phyloP scores from a whole-genome alignment of 2,797 vertebrate genomes.

The Phataginus tricuspis region DNA sequence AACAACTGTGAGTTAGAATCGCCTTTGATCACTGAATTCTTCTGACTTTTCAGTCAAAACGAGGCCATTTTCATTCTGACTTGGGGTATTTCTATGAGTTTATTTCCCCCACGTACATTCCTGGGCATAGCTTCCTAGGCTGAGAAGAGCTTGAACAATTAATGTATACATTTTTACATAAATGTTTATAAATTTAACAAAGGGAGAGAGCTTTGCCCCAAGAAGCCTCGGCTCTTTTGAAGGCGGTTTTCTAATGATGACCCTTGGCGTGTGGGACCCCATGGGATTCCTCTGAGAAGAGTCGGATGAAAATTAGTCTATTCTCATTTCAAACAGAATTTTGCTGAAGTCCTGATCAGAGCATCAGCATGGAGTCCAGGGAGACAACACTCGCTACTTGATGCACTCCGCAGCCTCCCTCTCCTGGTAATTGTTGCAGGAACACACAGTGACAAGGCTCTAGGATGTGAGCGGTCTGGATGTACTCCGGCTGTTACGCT shows the following conservation, averaged over 20 bases:
- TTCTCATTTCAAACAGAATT: constrained; percentile 99
- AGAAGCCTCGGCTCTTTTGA: constrained; percentile 93
- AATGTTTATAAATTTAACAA: constrained; percentile 96
- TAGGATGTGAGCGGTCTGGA: constrained; percentile 96
- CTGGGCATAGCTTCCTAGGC: constrained; percentile 76
- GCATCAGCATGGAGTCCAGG: constrained; percentile 91
- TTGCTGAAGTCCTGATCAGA: constrained; percentile 98
- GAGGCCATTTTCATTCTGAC: constrained; percentile 85
- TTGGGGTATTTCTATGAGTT: constrained; percentile 85
- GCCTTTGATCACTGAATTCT: constrained; percentile 96
- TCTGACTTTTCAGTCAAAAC: constrained; percentile 95
- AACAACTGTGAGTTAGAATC: constrained; percentile 96
- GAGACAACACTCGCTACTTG: constrained; percentile 93
- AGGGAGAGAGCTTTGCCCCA: constrained; percentile 90
- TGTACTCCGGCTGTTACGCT: constrained; percentile 99
- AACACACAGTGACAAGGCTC: constrained; percentile 96
- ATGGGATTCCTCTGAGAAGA: constrained; percentile 95
- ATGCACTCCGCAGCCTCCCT: constrained; percentile 89
- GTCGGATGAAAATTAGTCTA: constrained; percentile 99
- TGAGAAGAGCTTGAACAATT: constrained; percentile 86
- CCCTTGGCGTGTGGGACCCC: constrained; percentile 98
- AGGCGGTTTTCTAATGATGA: constrained; percentile 99
- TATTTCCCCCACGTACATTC: constrained; percentile 84
- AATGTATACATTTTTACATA: constrained; percentile 93
- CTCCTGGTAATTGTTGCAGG: constrained; percentile 96